Evolutionary conservation across 2,797 vertebrate genomes (phyloP), one percentile per base, ranked within the genome.

Genomic region (Oreonectes daqikongensis): DNA sequence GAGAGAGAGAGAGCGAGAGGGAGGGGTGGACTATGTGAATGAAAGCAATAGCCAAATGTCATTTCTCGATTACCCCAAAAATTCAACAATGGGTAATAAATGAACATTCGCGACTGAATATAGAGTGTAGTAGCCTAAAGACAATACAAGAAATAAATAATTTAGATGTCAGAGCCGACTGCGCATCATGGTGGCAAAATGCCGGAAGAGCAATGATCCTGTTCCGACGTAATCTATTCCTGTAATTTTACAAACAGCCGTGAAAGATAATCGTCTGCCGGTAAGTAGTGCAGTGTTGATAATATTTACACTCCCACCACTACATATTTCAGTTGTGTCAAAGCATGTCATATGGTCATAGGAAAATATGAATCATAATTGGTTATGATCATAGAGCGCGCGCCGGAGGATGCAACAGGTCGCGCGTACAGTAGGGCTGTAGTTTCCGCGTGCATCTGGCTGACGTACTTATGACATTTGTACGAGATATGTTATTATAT

Each of bases 351-450:
- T 67, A 83, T 44, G 86, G 83, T 90, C 88, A 88, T 90, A 89
- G 86, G 89, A 88, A 92, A 91, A 92, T 94, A 93, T 94, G 92
- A 93, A 92, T 94, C 92, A 93, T 94, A 93, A 93, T 90, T 92
- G 92, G 91, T 92, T 93, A 94, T 94, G 91, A 93, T 92, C 89
- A 89, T 90, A 87, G 89, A 75, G 82, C 85, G 90, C 89, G 90
- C 91, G 89, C 67, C 67, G 87, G 66, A 81, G 86, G 85, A 87
- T 83, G 92, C 93, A 93, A 94, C 93, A 93, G 92, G 92, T 94
- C 88, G 87, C 84, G 63, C 74, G 89, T 93, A 93, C 92, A 93
- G 92, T 93, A 91, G 86, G 85, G 88, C 88, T 88, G 90, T 89
- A 92, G 80, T 84, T 87, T 70, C 64, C 52, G 83, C 80, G 83